These are phyloP conservation scores for Eurytoma adleriae DNA, from an alignment of 2,888 invertebrate genomes.

Conservation along the genomic window DNA sequence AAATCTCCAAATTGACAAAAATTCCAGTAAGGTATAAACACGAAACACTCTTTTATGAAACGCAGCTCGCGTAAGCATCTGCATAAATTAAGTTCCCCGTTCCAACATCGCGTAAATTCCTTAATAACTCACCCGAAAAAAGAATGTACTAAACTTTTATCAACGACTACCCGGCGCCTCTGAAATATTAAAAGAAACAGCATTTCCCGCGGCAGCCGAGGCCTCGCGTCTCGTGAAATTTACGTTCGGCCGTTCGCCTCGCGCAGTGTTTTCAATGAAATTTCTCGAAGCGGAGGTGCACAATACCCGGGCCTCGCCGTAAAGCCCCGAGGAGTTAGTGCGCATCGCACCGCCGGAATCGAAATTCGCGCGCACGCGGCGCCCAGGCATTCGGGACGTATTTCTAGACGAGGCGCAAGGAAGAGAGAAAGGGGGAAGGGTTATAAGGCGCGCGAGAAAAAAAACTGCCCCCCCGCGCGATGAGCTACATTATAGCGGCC, in stretches of 20 bases:
- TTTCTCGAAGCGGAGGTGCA: conserved; percentile 13
- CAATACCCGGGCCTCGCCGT: neutral
- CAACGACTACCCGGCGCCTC: too few relatives aligned
- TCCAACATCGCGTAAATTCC: neutral
- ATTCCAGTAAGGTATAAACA: neutral
- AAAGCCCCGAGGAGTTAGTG: conserved; percentile 23
- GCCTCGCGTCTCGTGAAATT: neutral
- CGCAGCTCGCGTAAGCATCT: too few relatives aligned
- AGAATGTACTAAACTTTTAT: too few relatives aligned
- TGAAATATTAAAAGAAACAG: too few relatives aligned
- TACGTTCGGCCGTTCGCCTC: conserved; percentile 17
- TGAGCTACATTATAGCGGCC: too few relatives aligned
- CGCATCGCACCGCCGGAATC: conserved; percentile 13
- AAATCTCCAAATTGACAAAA: too few relatives aligned
- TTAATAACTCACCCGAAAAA: too few relatives aligned
- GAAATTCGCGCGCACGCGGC: neutral
- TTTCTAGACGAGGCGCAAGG: neutral
- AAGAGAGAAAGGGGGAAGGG: neutral
- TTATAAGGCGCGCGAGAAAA: too few relatives aligned
- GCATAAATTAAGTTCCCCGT: too few relatives aligned
- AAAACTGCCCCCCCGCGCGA: too few relatives aligned
- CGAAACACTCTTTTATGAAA: neutral
- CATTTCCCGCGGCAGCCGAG: neutral
- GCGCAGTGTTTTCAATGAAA: conserved; percentile 28
- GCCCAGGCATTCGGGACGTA: neutral